Evolutionary conservation across 2,888 invertebrate genomes (phyloP), one percentile per base, ranked within the genome.

Genomic region (Lithophane semibrunnea): DNA sequence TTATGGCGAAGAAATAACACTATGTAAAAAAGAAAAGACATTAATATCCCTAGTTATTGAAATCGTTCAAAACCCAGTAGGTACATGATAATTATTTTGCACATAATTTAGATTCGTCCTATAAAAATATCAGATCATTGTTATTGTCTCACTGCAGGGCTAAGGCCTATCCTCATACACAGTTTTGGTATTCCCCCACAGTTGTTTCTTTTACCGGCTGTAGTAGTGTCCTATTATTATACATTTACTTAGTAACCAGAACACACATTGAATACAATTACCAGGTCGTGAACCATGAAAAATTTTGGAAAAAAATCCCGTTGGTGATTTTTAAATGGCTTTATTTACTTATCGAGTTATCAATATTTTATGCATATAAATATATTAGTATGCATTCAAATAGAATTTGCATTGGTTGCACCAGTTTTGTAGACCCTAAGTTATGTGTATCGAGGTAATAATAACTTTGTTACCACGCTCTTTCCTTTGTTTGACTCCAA

Each of bases 361-460:
- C 5, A 9, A 29, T 52, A 18, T 16, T 52, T 52, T 52, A 52
- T 52, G 49, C 13, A 16, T 49, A 7, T 18, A 5, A 44, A 44
- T 52, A 3, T 29, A 9, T 24, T 0, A 12, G 2, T 52, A 37
- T 42, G 54, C 24, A 82, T 58, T 58, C 13, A 58, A 64, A 58
- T 24, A 0, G 1, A 52, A 52, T 68, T 8, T 2, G 37, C 44
- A 24, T n/a, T 64, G 21, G 76, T 76, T 68, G 52, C 58, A 21
- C 54, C n/a, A 37, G 29, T 70, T 63, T 61, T 61, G 21, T 77
- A 37, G 47, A 61, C 65, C 65, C 79, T 58, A 63, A 83, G 82
- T 70, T 47, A 66, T 44, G 18, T 72, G 54, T 78, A 72, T 79
- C 49, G 68, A 81, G 68, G 83, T 78, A 82, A 76, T 70, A 81